Evolutionary conservation across 2,888 invertebrate species (phyloP), one percentile per base, ranked within the genome.

Genomic region (Patella depressa): DNA sequence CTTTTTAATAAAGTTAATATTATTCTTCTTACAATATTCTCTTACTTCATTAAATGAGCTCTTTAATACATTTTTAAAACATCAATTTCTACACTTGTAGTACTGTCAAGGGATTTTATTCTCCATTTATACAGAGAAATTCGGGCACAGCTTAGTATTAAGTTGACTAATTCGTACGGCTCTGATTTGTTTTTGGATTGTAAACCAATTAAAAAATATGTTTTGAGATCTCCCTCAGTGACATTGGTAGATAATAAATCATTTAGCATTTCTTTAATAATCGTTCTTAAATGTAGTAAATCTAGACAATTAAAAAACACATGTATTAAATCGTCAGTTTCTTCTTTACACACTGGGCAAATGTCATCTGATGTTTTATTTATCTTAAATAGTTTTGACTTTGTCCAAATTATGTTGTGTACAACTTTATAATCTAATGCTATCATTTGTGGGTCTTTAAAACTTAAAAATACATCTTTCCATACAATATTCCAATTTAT

Each of bases 251-350:
- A 65, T 65, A 65, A 19, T 9, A 65, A 19, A 65, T 65, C 59
- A 7, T n/a, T 19, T 12, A 65, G 19, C 59, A 65, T 11, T 2
- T 19, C 7, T 4, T 65, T 65, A 7, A 65, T 9, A 3, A 65
- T n/a, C n/a, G 7, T n/a, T 11, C 7, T 7, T 7, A 65, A 9
- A 19, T 19, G 59, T 7, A 12, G 19, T 7, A 15, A 19, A 2
- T 65, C 59, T 65, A 65, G n/a, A n/a, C 59, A 65, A 12, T n/a
- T 19, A n/a, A 65, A 65, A 19, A 65, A 65, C n/a, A 65, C n/a
- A 65, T n/a, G n/a, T n/a, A n/a, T n/a, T n/a, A 65, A 9, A n/a
- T 65, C 59, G 7, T 65, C 59, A 11, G n/a, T 11, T 65, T 65
- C 59, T n/a, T 65, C 59, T 11, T 65, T 17, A n/a, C 59, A 65